phyloP scores from a whole-genome alignment of 2,113 vertebrate genomes.

The Ascaphus truei region DNA sequence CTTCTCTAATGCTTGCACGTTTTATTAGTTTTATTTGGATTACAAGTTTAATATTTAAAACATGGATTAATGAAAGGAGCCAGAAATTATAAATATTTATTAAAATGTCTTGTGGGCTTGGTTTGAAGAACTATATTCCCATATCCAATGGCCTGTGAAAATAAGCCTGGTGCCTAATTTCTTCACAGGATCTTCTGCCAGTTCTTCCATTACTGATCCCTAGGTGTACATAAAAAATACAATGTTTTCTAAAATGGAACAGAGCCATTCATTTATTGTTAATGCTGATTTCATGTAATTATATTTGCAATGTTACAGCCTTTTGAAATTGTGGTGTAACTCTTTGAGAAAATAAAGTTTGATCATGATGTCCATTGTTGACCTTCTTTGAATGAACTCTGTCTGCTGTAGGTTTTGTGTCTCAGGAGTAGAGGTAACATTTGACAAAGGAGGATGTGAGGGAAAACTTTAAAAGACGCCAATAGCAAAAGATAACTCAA shows the following conservation, averaged over 20 bases:
- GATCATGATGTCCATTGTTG: too few relatives aligned
- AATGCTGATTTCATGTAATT: too few relatives aligned
- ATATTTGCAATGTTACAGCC: too few relatives aligned
- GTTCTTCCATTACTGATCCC: slow-evolving; percentile 18
- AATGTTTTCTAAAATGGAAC: neutral
- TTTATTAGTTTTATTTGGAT: neutral
- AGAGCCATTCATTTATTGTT: neutral
- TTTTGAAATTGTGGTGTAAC: too few relatives aligned
- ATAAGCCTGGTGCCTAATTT: neutral
- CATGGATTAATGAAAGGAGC: neutral
- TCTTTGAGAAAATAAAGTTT: too few relatives aligned
- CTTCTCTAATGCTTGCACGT: neutral
- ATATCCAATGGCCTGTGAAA: neutral
- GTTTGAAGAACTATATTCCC: neutral
- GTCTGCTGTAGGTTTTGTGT: too few relatives aligned
- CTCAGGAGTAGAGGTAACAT: too few relatives aligned
- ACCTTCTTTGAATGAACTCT: too few relatives aligned
- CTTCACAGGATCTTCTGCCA: neutral
- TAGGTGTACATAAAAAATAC: neutral
- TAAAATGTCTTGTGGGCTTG: slow-evolving; percentile 5
- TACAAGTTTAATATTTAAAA: neutral
- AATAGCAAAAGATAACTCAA: too few relatives aligned
- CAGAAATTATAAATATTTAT: slow-evolving; percentile 1
- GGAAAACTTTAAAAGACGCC: too few relatives aligned
- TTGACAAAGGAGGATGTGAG: too few relatives aligned